A percentile compares a stretch with the other conserved stretches of the same genome.
Conservation (phyloP, 2,888 invertebrate species). For the Pristionchus fissidentatus region DNA sequence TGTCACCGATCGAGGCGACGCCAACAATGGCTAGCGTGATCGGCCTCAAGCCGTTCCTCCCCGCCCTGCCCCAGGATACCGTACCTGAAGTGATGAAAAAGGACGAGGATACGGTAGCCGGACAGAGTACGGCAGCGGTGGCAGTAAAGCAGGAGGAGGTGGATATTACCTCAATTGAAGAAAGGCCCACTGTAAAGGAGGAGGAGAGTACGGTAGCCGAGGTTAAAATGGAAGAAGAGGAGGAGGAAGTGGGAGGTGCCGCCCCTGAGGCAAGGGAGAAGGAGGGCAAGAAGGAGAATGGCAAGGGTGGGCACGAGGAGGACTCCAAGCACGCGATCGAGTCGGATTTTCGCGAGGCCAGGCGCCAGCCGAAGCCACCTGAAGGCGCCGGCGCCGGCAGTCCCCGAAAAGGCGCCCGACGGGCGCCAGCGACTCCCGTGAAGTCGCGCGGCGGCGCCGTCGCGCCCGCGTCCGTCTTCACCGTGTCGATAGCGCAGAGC, state of each 20-base stretch:
- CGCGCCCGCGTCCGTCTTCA: too few species aligned
- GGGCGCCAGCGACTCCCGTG: neutral
- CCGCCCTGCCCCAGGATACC: neutral
- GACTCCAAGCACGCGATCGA: neutral
- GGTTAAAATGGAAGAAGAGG: neutral
- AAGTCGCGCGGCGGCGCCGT: too few species aligned
- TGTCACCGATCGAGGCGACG: too few species aligned
- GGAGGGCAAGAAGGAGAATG: neutral
- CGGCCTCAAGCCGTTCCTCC: neutral
- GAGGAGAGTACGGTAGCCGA: neutral
- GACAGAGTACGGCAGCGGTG: neutral
- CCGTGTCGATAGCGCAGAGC: too few species aligned
- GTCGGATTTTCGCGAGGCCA: constrained; percentile 25
- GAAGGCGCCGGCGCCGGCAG: neutral
- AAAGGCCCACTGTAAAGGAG: neutral
- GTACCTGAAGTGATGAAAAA: neutral
- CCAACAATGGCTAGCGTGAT: neutral
- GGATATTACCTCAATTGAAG: neutral
- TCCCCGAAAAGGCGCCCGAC: neutral
- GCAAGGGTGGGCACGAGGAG: neutral
- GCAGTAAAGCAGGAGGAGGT: neutral
- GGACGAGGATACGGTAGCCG: neutral
- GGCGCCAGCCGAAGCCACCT: neutral
- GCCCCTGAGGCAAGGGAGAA: neutral
- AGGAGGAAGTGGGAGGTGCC: neutral